A percentile compares a stretch with the other conserved stretches of the same genome.
These are phyloP conservation scores for Macrochelys suwanniensis DNA, from an alignment of 2,797 vertebrate genomes.

Conservation along the genomic window DNA sequence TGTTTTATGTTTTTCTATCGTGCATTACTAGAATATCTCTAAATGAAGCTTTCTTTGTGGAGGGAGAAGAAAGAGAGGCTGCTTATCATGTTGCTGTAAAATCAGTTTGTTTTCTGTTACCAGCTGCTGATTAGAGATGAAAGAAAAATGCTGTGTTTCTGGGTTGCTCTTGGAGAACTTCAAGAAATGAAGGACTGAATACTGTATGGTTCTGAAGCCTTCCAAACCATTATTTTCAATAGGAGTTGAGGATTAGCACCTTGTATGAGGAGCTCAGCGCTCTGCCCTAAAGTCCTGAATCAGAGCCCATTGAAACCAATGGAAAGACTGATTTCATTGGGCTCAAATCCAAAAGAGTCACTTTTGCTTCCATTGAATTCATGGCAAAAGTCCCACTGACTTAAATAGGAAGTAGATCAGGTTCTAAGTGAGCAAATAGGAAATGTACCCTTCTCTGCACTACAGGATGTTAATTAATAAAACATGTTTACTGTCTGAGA, in stretches of 20 bases:
- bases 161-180: neutral
- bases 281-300: neutral
- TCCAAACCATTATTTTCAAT: neutral
- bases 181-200: neutral
- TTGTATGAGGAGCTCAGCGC: neutral
- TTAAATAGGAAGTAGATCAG: neutral
- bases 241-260: neutral
- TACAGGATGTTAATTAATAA: neutral
- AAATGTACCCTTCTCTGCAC: neutral
- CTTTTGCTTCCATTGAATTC: neutral
- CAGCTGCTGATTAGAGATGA: neutral
- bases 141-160: neutral
- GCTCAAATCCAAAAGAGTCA: neutral
- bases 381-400: neutral
- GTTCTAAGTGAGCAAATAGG: neutral
- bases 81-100: neutral
- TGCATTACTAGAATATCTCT: neutral
- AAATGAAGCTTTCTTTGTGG: neutral
- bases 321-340: neutral
- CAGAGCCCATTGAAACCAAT: neutral
- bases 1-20: neutral
- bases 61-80: neutral
- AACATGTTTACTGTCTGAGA: fast-evolving
- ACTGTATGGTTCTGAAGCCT: neutral
- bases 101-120: neutral